A percentile compares a stretch with the other conserved stretches of the same genome.
These are phyloP conservation scores for Capitulum mitella DNA, from an alignment of 2,888 invertebrate species.

Conservation along the genomic window DNA sequence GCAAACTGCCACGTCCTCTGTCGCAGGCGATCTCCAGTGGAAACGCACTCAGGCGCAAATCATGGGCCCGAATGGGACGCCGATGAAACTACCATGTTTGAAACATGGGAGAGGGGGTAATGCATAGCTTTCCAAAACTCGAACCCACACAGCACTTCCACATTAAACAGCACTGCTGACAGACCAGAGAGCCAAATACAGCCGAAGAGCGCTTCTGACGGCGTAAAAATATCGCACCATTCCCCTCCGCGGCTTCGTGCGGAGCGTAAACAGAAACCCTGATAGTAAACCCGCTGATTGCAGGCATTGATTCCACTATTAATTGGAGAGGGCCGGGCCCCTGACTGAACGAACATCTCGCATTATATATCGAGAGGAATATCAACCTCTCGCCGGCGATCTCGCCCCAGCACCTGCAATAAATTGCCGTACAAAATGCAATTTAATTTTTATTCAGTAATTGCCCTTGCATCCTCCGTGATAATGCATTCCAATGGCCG, in stretches of 20 bases:
- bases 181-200: too few species aligned
- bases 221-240: neutral
- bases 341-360: neutral
- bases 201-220: neutral
- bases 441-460: constrained; percentile 14
- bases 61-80: too few species aligned
- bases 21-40: too few species aligned
- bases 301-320: neutral
- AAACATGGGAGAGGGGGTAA: too few species aligned
- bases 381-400: neutral
- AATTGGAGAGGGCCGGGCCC: neutral
- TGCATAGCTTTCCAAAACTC: too few species aligned
- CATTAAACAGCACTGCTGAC: too few species aligned
- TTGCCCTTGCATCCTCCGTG: constrained; percentile 1
- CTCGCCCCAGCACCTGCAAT: neutral
- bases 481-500: neutral
- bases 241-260: neutral
- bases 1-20: too few species aligned
- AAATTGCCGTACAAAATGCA: neutral
- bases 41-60: too few species aligned
- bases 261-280: neutral
- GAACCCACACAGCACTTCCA: too few species aligned
- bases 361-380: neutral
- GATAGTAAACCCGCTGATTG: neutral
- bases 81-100: too few species aligned